phyloP scores from a whole-genome alignment of 1,140 invertebrate species.

The Diabrotica undecimpunctata region DNA sequence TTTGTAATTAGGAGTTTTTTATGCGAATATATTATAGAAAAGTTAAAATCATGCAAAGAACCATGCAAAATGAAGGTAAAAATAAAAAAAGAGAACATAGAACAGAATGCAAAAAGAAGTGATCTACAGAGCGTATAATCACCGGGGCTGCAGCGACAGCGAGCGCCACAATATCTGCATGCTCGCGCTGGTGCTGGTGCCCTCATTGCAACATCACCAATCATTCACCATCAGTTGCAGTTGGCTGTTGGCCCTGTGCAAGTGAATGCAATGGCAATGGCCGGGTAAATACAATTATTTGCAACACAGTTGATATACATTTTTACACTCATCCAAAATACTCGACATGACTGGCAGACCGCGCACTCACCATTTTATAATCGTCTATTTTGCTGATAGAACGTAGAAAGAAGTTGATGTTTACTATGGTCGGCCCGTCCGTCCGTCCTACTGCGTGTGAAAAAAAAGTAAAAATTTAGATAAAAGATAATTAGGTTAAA shows the following conservation, averaged over 20 bases:
- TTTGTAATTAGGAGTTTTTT: too few species aligned
- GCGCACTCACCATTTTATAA: slow-evolving; percentile 94
- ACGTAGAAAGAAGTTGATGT: slow-evolving; percentile 90
- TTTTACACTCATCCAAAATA: slow-evolving; percentile 38
- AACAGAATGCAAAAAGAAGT: background rate
- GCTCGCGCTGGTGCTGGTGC: slow-evolving; percentile 44
- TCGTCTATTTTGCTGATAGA: slow-evolving; percentile 98
- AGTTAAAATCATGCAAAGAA: slow-evolving; percentile 23
- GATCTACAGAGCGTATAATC: slow-evolving; percentile 28
- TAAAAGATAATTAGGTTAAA: background rate
- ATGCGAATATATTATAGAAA: background rate
- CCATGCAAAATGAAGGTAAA: slow-evolving; percentile 5
- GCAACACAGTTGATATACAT: slow-evolving; percentile 25
- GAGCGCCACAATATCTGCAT: slow-evolving; percentile 24
- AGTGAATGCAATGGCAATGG: slow-evolving; percentile 32
- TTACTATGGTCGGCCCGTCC: slow-evolving; percentile 74
- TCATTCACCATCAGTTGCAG: slow-evolving; percentile 27
- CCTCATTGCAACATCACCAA: slow-evolving; percentile 39
- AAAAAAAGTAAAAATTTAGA: slow-evolving; percentile 32
- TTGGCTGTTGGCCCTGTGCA: slow-evolving; percentile 35
- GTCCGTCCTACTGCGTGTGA: slow-evolving; percentile 52
- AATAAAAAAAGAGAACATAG: background rate
- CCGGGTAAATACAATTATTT: slow-evolving; percentile 27
- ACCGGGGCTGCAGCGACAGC: slow-evolving; percentile 35
- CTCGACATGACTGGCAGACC: slow-evolving; percentile 44